Conservation (phyloP, 2,888 invertebrate species). For the Eucriotettix oculatus region DNA sequence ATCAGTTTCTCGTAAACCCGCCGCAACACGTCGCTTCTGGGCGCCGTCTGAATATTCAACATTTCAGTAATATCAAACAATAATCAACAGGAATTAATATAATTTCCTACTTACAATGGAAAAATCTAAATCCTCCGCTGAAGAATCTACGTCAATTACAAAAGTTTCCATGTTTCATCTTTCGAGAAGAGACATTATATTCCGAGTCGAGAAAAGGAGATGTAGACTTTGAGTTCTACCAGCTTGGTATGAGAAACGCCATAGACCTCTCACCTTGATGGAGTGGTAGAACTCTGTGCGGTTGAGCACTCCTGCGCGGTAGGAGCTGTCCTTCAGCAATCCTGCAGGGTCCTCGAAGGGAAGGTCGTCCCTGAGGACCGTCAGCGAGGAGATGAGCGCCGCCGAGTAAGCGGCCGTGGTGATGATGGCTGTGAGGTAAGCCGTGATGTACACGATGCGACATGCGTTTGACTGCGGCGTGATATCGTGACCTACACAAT, state of each 20-base stretch:
- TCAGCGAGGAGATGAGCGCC: constrained; percentile 18
- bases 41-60: not conserved
- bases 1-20: not conserved
- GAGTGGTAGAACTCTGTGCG: constrained; percentile 3
- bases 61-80: no score
- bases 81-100: no score
- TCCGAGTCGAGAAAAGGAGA: no score
- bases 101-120: no score
- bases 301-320: constrained; percentile 15
- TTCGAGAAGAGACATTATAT: no score
- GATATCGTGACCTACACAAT: constrained; percentile 3
- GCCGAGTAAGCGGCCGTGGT: constrained; percentile 20
- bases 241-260: no score
- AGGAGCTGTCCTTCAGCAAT: constrained; percentile 17
- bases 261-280: constrained; percentile 1
- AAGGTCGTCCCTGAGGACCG: constrained; percentile 13
- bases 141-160: no score
- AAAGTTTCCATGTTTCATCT: no score
- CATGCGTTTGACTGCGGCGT: constrained; percentile 13
- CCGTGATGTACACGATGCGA: constrained; percentile 18
- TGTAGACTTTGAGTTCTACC: no score
- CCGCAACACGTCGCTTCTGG: not conserved
- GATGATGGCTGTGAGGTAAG: constrained; percentile 18
- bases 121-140: no score
- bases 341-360: constrained; percentile 20